Percentiles rank a stretch among this genome's conserved stretches.
These are phyloP conservation scores for Pemphigus obesinymphae DNA, from an alignment of 1,140 invertebrate genomes.

Conservation along the genomic window DNA sequence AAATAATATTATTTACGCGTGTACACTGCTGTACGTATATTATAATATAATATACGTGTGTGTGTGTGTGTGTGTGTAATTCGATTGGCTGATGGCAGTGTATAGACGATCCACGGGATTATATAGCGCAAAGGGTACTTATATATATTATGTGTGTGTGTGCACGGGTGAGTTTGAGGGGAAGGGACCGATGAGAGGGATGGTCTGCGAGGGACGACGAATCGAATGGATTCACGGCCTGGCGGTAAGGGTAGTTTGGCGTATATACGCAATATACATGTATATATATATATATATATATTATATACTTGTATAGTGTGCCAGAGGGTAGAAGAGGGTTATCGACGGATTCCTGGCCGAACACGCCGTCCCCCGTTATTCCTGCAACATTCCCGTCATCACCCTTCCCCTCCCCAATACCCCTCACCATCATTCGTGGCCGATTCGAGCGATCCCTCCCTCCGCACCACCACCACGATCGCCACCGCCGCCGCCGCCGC, in stretches of 20 bases:
- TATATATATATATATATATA: neutral
- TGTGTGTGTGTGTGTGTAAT: neutral
- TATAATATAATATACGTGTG: neutral
- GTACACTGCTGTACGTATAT: neutral
- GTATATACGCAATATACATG: neutral
- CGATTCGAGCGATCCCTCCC: too few relatives aligned
- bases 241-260: neutral
- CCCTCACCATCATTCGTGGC: too few relatives aligned
- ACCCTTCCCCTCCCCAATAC: neutral
- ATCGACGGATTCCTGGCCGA: conserved; percentile 11
- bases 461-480: too few relatives aligned
- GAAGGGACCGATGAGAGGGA: neutral
- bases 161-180: neutral
- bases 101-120: neutral
- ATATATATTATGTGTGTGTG: neutral
- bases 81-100: neutral
- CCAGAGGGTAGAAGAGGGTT: neutral
- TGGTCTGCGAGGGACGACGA: neutral
- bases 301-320: neutral
- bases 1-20: too few relatives aligned
- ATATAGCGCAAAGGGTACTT: neutral
- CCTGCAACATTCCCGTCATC: neutral
- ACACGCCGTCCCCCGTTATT: neutral
- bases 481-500: neutral
- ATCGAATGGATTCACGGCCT: neutral